phyloP scores from a whole-genome alignment of 2,113 vertebrate species.

The Tragelaphus strepsiceros region DNA sequence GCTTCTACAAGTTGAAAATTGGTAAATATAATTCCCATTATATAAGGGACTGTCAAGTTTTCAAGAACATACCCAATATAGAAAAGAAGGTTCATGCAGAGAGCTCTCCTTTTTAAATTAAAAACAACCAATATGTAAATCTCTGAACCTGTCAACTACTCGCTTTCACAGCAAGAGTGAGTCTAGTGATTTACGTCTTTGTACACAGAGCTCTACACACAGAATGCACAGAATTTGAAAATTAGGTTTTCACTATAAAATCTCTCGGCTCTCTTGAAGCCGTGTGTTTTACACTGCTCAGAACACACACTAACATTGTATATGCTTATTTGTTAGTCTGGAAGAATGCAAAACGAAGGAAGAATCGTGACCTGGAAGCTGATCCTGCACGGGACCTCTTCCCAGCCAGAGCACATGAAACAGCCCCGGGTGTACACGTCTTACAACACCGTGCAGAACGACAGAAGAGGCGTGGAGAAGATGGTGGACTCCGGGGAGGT shows the following conservation, averaged over 20 bases:
- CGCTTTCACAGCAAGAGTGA: background rate
- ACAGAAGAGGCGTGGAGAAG: slow-evolving; percentile 93
- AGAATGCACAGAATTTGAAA: background rate
- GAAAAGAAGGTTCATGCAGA: background rate
- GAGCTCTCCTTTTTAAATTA: background rate
- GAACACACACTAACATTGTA: slow-evolving; percentile 11
- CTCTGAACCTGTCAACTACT: background rate
- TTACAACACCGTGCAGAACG: slow-evolving; percentile 98
- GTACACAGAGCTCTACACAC: background rate
- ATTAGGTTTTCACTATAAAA: background rate
- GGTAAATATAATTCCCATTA: slow-evolving; percentile 14
- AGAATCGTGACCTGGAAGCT: slow-evolving; percentile 95
- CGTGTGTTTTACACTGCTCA: background rate
- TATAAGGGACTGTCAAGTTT: background rate
- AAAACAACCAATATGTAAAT: background rate
- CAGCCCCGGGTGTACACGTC: slow-evolving; percentile 90
- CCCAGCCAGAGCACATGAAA: slow-evolving; percentile 92
- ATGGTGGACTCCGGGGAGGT: slow-evolving; percentile 88
- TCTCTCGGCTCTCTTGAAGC: background rate
- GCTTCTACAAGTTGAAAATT: background rate
- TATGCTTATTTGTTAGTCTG: slow-evolving; percentile 83
- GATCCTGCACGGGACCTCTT: slow-evolving; percentile 94
- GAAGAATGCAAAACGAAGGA: slow-evolving; percentile 93
- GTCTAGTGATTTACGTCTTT: background rate
- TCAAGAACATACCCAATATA: background rate